These are phyloP conservation scores for Podocnemis expansa DNA, from an alignment of 2,113 vertebrate species.

Conservation along the genomic window DNA sequence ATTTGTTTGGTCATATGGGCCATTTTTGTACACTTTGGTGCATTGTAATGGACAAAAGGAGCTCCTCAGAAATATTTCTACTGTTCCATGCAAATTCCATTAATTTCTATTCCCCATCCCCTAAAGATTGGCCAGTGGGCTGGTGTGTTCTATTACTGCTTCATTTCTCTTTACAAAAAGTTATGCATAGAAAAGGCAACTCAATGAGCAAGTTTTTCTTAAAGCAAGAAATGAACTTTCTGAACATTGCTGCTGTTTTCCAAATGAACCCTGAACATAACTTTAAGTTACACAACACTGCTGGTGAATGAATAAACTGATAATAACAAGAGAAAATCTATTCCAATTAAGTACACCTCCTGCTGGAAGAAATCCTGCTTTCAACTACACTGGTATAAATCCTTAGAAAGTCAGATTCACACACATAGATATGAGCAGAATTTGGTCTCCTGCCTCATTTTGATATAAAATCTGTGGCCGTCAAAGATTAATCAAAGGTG, in stretches of 20 bases:
- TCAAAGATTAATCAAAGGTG: not conserved
- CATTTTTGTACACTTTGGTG: not conserved
- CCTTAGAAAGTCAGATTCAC: not conserved
- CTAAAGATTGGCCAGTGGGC: not conserved
- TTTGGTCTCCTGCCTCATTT: not conserved
- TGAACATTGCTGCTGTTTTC: not conserved
- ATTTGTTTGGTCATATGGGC: not conserved
- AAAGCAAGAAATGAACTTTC: not conserved
- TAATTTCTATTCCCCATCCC: not conserved
- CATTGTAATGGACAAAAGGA: not conserved
- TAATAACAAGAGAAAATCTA: slow-evolving; percentile 17
- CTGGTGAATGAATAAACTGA: not conserved
- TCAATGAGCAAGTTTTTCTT: not conserved
- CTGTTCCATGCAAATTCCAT: not conserved
- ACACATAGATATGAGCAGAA: not conserved
- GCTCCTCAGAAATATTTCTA: not conserved
- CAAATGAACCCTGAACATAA: not conserved
- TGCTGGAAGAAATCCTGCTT: not conserved
- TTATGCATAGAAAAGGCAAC: not conserved
- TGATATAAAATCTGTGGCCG: not conserved
- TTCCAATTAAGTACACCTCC: not conserved
- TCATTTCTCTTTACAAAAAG: not conserved
- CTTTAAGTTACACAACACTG: not conserved
- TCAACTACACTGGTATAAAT: not conserved
- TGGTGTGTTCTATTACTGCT: not conserved